Evolutionary conservation across 2,797 vertebrate genomes (phyloP).

Genomic region (Pterois miles): DNA sequence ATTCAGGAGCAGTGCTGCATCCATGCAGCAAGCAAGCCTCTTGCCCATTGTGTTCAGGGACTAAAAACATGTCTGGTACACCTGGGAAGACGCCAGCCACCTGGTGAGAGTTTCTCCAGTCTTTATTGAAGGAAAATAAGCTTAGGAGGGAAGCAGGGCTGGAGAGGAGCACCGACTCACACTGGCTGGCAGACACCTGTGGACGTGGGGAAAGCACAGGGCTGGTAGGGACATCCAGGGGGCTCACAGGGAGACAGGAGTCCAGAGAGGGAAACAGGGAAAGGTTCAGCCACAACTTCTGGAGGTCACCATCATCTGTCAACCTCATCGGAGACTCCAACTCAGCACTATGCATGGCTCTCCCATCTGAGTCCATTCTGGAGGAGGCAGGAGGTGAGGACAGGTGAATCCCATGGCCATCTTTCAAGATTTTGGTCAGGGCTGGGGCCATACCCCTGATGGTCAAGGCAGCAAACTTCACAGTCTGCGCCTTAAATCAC

Average conservation of each 20-base stretch:
- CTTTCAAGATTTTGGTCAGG: slow-evolving; percentile 87
- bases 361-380: slow-evolving; percentile 83
- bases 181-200: slow-evolving; percentile 75
- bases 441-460: slow-evolving; percentile 87
- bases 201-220: slow-evolving; percentile 67
- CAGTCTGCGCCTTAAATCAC: slow-evolving; percentile 4
- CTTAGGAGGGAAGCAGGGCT: slow-evolving; percentile 75
- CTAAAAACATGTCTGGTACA: slow-evolving; percentile 66
- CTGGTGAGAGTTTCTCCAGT: slow-evolving; percentile 50
- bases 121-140: slow-evolving; percentile 59
- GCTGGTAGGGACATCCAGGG: slow-evolving; percentile 70
- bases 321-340: slow-evolving; percentile 82
- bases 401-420: slow-evolving; percentile 87
- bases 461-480: slow-evolving; percentile 6
- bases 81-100: slow-evolving; percentile 54
- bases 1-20: slow-evolving; percentile 20
- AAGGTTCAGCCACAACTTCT: slow-evolving; percentile 84
- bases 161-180: slow-evolving; percentile 82
- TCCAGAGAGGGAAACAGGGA: slow-evolving; percentile 81
- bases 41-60: slow-evolving; percentile 63
- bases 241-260: slow-evolving; percentile 72
- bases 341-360: slow-evolving; percentile 74
- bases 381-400: slow-evolving; percentile 82
- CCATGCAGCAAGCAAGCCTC: slow-evolving; percentile 32
- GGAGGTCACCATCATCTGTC: slow-evolving; percentile 79